Conservation (phyloP, 2,797 vertebrate species). For the Chloroceryle amazona region DNA sequence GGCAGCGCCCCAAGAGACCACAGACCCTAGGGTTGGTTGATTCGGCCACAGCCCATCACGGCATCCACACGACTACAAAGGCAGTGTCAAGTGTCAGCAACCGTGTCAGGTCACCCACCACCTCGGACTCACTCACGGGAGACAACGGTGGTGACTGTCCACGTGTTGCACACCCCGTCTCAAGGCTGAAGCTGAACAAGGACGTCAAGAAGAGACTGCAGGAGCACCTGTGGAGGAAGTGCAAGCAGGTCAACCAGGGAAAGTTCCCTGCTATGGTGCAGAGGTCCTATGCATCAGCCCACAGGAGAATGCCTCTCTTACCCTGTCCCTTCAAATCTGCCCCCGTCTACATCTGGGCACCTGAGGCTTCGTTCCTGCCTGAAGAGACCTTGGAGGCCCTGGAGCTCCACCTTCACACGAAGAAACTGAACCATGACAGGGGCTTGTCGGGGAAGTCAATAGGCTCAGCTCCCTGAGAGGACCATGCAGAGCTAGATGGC, state of each 20-base stretch:
- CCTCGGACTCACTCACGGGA: no score
- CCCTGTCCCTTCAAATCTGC: not conserved
- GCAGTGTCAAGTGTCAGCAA: not conserved
- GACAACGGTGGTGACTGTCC: no score
- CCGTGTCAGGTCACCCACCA: not conserved
- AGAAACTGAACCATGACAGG: not conserved
- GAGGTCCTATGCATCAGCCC: not conserved
- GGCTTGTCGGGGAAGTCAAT: not conserved
- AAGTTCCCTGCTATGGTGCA: not conserved
- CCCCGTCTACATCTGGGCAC: not conserved
- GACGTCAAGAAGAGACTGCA: not conserved
- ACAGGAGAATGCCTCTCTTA: not conserved
- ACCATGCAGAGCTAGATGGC: not conserved
- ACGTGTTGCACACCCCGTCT: not conserved
- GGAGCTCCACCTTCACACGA: not conserved
- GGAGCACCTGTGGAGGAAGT: not conserved
- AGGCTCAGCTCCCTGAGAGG: not conserved
- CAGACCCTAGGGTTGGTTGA: not conserved
- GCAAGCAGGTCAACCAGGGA: not conserved
- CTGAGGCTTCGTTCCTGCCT: not conserved
- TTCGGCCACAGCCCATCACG: not conserved
- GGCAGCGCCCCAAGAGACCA: no score
- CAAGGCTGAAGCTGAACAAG: not conserved
- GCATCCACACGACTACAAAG: not conserved
- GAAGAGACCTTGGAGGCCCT: not conserved